Conservation (phyloP, 2,888 invertebrate species). For the Diploptera punctata region DNA sequence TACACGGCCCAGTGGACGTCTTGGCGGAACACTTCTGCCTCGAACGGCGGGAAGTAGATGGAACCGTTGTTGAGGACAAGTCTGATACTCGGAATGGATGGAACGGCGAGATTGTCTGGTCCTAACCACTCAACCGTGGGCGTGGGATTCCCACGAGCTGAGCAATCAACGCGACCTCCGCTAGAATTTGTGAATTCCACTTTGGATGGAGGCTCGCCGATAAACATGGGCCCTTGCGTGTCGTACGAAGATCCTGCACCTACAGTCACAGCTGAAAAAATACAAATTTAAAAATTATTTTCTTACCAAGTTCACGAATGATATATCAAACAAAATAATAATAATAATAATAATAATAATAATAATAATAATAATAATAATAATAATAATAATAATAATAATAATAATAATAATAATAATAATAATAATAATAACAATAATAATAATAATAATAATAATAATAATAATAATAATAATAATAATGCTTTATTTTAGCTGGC, state of each 20-base stretch:
- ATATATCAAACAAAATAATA: too few relatives aligned
- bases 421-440: too few relatives aligned
- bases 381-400: too few relatives aligned
- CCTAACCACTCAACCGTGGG: conserved; percentile 63
- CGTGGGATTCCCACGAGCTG: conserved; percentile 61
- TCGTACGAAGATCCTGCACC: conserved; percentile 58
- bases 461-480: too few relatives aligned
- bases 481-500: too few relatives aligned
- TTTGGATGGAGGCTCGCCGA: conserved; percentile 60
- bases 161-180: conserved; percentile 61
- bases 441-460: too few relatives aligned
- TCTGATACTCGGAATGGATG: conserved; percentile 55
- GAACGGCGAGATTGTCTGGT: conserved; percentile 60
- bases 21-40: conserved; percentile 63
- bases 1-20: conserved; percentile 65
- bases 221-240: conserved; percentile 62
- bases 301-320: too few relatives aligned
- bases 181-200: conserved; percentile 63
- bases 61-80: conserved; percentile 62
- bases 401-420: too few relatives aligned
- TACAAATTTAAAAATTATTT: too few relatives aligned
- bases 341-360: too few relatives aligned
- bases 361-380: too few relatives aligned
- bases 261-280: too few relatives aligned
- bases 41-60: conserved; percentile 62